Evolutionary conservation across 2,113 vertebrate species (phyloP).

Genomic region (Pseudolaguvia tuberculata): DNA sequence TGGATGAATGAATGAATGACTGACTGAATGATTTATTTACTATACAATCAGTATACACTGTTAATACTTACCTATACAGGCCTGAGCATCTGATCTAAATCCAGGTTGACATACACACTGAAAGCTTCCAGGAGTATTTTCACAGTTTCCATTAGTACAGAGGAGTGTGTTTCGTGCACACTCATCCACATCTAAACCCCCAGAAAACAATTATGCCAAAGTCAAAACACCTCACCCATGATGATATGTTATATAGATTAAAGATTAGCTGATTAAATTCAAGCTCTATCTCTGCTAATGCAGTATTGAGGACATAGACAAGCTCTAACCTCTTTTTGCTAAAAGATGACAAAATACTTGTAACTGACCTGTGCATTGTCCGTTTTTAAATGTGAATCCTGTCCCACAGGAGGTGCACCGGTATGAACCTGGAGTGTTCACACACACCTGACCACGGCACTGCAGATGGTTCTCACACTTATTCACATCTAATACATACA

Average conservation of each 20-base stretch:
- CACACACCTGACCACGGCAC: slow-evolving; percentile 72
- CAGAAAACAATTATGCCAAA: neutral
- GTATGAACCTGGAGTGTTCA: slow-evolving; percentile 70
- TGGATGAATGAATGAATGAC: no score
- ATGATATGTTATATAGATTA: neutral
- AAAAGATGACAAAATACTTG: no score
- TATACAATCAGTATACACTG: no score
- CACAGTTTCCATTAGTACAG: slow-evolving; percentile 67
- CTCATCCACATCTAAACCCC: slow-evolving; percentile 67
- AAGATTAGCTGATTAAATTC: neutral
- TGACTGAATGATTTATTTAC: no score
- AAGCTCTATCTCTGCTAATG: neutral
- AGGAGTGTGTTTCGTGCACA: slow-evolving; percentile 62
- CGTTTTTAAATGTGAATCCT: slow-evolving; percentile 60
- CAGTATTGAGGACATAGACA: neutral
- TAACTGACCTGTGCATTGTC: slow-evolving; percentile 66
- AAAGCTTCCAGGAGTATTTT: slow-evolving; percentile 69
- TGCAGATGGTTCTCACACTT: slow-evolving; percentile 64
- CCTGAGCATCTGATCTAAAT: slow-evolving; percentile 41
- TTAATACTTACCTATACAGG: slow-evolving; percentile 42
- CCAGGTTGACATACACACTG: slow-evolving; percentile 66
- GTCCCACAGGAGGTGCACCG: slow-evolving; percentile 64
- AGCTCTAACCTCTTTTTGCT: no score
- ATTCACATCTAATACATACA: slow-evolving; percentile 62
- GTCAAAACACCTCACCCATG: neutral